Conservation (phyloP, 1,140 invertebrate species). For the Charaxes varanes region DNA sequence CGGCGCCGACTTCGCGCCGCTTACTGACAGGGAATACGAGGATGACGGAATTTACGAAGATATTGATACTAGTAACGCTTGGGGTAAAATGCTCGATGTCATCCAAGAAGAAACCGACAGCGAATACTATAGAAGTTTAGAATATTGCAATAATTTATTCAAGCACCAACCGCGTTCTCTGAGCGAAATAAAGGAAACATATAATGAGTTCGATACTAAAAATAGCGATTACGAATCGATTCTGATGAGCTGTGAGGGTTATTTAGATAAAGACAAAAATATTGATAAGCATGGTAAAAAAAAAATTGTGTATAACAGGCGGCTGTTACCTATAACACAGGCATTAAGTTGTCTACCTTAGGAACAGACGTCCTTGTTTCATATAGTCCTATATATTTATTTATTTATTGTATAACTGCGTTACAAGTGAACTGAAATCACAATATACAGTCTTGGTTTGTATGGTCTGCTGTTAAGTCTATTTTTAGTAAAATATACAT, state of each 20-base stretch:
- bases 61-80: slow-evolving; percentile 48
- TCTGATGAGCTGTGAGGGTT: slow-evolving; percentile 45
- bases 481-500: too few species aligned
- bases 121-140: slow-evolving; percentile 64
- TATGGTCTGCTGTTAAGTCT: too few species aligned
- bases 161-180: slow-evolving; percentile 10
- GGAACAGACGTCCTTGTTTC: too few species aligned
- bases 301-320: too few species aligned
- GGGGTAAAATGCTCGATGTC: slow-evolving; percentile 44
- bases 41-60: slow-evolving; percentile 71
- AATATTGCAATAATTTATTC: slow-evolving; percentile 47
- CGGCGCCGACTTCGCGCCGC: slow-evolving; percentile 37
- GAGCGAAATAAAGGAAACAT: slow-evolving; percentile 8
- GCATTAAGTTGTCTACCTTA: too few species aligned
- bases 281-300: too few species aligned
- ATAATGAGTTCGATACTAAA: not conserved
- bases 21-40: slow-evolving; percentile 27
- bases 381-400: too few species aligned
- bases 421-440: too few species aligned
- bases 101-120: slow-evolving; percentile 71
- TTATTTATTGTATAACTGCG: too few species aligned
- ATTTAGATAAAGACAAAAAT: slow-evolving; percentile 35
- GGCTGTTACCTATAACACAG: too few species aligned
- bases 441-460: too few species aligned
- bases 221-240: slow-evolving; percentile 39